Base-by-base conservation (phyloP, 2,888 invertebrate species). In the Stramonita haemastoma region DNA sequence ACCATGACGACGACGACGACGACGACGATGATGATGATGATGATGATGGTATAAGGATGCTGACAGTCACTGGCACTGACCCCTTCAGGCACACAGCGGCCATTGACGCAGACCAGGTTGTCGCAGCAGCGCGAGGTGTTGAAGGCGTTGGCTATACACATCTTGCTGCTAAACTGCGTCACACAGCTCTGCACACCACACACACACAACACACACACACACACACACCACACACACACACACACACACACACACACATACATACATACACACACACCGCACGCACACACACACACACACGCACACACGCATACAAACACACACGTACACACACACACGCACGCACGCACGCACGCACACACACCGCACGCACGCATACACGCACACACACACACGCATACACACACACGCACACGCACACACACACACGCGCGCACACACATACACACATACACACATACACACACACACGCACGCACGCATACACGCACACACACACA, bases 341-440 rank as follows among this genome's bases (percentile, higher is more conserved):
- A 22, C 70, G 26, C 70, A 15, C 70, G 26, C 70, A 0, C 70
- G 26, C 70, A 22, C 2, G 26, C 13, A 19, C n/a, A n/a, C n/a
- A n/a, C n/a, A n/a, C n/a, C n/a, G n/a, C n/a, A n/a, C n/a, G n/a
- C n/a, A n/a, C n/a, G 26, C n/a, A 70, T 26, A 73, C 73, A 73
- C 73, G 0, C 29, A n/a, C 73, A 22, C 73, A n/a, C n/a, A n/a
- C 29, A 29, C 73, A 29, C 73, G n/a, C 73, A n/a, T n/a, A 73
- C n/a, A n/a, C 11, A 73, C 73, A 29, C 73, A 73, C 73, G n/a
- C 73, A 73, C 73, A 73, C n/a, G n/a, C 73, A 73, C 73, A 73
- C 73, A 73, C 73, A 73, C n/a, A 73, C 73, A 73, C 73, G n/a
- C 73, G n/a, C 73, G n/a, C 73, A 73, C 73, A 73, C n/a, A 73